Evolutionary conservation across 2,888 invertebrate genomes (phyloP).

Genomic region (Cataglyphis albicans): DNA sequence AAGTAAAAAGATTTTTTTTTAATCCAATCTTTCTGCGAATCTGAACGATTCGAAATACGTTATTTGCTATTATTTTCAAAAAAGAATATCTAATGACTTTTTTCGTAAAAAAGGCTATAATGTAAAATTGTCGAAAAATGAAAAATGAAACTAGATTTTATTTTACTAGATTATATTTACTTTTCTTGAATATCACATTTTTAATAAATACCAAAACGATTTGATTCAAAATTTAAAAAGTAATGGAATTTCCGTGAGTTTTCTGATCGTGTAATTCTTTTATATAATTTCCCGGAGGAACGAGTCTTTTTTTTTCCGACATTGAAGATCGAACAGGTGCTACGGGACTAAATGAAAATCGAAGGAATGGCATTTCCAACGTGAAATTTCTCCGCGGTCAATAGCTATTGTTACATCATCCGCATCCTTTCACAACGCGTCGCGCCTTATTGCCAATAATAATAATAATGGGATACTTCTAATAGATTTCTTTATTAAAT

Average conservation of each 20-base stretch:
- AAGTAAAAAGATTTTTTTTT: background rate
- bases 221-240: background rate
- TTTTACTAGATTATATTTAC: background rate
- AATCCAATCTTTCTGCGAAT: background rate
- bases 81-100: background rate
- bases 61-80: background rate
- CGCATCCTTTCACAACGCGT: constrained; percentile 66
- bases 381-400: constrained; percentile 67
- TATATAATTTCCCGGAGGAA: background rate
- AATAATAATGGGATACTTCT: constrained; percentile 24
- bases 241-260: background rate
- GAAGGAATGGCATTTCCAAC: constrained; percentile 54
- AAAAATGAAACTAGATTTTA: background rate
- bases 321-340: constrained; percentile 55
- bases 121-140: background rate
- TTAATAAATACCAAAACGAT: background rate
- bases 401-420: constrained; percentile 69
- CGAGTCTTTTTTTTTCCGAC: background rate
- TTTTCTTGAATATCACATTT: background rate
- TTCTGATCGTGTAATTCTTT: background rate
- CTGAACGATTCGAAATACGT: background rate
- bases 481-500: constrained; percentile 41
- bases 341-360: constrained; percentile 40
- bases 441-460: constrained; percentile 63
- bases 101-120: background rate